Base-by-base conservation (phyloP, 1,140 invertebrate species). In the Halyomorpha halys region DNA sequence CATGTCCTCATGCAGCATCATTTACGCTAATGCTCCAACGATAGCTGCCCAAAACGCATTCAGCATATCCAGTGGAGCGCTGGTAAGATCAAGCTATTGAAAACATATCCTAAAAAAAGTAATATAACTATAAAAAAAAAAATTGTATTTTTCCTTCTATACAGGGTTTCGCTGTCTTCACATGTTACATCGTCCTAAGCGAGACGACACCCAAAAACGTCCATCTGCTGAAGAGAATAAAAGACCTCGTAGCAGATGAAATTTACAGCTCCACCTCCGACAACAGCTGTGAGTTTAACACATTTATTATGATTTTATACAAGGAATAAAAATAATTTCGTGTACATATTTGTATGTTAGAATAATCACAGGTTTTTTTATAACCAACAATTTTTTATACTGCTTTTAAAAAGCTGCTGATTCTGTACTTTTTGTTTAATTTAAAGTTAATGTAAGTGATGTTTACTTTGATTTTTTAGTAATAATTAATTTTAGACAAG, bases 11-110 rank as follows among this genome's bases (percentile, higher is more conserved):
- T 76, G 80, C 63, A 82, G 81, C 66, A 77, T 84, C 63, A 76
- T 81, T 68, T 83, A 83, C 71, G 77, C 82, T 69, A 84, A 83
- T 76, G 76, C 78, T 56, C 75, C 74, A 59, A 76, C 79, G 66
- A 74, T 78, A 66, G 75, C 78, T 67, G 79, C 76, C 71, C 79
- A 80, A 69, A 82, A 83, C 69, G 72, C 80, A 63, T 83, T 84
- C 65, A 79, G 80, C 64, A 76, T 80, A 61, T 73, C 79, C 60
- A 79, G 80, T 68, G 79, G 78, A 65, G 72, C 79, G 65, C 70
- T 83, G 75, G 82, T 83, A 74, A 80, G 45, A 30, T 8, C 3
- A 8, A 30, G 8, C 27, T 30, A 30, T 30, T 4, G 3, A 30
- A n/a, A n/a, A 4, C 3, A 30, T 30, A 30, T 4, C 8, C 27